These are phyloP conservation scores for Picathartes gymnocephalus DNA, from an alignment of 2,113 vertebrate species.

Conservation along the genomic window DNA sequence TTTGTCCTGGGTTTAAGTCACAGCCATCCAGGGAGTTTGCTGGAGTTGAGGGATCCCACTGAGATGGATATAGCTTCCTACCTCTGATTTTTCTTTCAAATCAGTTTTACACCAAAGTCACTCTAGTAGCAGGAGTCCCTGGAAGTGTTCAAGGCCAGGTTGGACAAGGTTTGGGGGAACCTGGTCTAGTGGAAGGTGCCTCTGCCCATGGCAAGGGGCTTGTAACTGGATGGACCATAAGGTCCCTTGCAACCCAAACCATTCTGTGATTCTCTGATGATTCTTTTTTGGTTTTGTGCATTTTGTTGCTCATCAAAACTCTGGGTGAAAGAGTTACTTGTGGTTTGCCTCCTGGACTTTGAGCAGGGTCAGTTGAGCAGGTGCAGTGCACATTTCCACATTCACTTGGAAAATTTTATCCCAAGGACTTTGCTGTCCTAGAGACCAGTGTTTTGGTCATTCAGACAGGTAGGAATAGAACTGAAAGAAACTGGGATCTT, in stretches of 20 bases:
- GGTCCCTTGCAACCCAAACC: background rate
- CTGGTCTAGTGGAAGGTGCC: background rate
- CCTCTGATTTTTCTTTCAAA: background rate
- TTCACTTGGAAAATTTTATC: background rate
- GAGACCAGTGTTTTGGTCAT: fast-evolving
- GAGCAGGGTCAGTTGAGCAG: background rate
- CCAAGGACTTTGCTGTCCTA: background rate
- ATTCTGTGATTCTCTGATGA: background rate
- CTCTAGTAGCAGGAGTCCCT: background rate
- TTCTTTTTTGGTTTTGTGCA: background rate
- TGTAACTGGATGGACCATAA: background rate
- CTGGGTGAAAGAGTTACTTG: fast-evolving
- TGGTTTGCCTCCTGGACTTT: background rate
- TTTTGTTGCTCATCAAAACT: background rate
- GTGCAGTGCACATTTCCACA: background rate
- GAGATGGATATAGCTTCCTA: background rate
- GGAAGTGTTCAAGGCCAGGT: background rate
- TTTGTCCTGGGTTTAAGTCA: background rate
- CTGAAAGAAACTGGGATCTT: background rate
- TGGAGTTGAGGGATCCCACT: background rate
- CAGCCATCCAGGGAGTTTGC: background rate
- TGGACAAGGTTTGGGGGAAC: background rate
- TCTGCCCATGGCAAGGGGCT: background rate
- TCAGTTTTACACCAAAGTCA: background rate
- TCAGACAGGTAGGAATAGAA: background rate